Conservation (phyloP, 2,888 invertebrate species). For the Synanthedon tipuliformis region DNA sequence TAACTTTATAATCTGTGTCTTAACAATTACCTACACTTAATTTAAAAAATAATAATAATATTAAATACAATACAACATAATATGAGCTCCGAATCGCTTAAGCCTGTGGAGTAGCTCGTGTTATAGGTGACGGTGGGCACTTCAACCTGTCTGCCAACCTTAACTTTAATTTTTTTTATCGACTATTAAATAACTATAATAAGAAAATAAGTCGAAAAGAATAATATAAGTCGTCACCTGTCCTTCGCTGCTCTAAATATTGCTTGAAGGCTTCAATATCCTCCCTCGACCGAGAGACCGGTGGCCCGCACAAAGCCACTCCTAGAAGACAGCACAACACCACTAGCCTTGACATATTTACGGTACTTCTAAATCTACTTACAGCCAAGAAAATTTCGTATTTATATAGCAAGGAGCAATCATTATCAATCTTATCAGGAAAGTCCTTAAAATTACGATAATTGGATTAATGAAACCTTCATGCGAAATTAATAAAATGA, state of each 20-base stretch:
- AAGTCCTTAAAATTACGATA: background rate
- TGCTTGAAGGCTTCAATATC: conserved; percentile 28
- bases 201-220: background rate
- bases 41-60: too few species aligned
- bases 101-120: too few species aligned
- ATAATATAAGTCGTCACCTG: conserved; percentile 23
- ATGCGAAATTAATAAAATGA: too few species aligned
- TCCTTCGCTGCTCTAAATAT: conserved; percentile 25
- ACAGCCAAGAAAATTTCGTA: background rate
- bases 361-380: too few species aligned
- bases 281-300: conserved; percentile 18
- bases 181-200: too few species aligned
- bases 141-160: too few species aligned
- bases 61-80: too few species aligned
- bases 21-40: too few species aligned
- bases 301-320: conserved; percentile 18
- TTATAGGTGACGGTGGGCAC: too few species aligned
- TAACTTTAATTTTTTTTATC: too few species aligned
- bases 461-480: background rate
- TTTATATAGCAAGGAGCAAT: background rate
- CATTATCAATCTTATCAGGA: background rate
- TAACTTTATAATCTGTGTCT: too few species aligned
- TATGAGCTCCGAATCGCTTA: too few species aligned
- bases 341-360: conserved; percentile 17
- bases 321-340: conserved; percentile 19